Base-by-base conservation (phyloP, 2,888 invertebrate species). In the Drymonia ruficornis region DNA sequence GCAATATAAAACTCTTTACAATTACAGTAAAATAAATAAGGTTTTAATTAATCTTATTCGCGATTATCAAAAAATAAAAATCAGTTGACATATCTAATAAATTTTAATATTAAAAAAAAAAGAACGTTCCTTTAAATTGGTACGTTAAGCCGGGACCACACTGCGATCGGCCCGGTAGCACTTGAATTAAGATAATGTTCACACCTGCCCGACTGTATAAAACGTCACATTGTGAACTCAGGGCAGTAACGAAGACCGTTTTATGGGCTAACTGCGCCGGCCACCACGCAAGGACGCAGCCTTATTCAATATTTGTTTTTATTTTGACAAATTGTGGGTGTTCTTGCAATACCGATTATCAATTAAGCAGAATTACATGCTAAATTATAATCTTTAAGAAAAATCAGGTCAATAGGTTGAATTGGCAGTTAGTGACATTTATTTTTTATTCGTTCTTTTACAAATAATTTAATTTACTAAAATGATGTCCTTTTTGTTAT, bases 161-260 rank as follows among this genome's bases (percentile, higher is more conserved):
- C 70, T 75, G 28, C 79, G 81, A 82, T 84, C 81, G 79, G 75
- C 78, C 83, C 85, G 82, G 88, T 86, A 86, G 89, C 88, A 74
- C 72, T 84, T 85, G 87, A 87, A 90, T 91, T 89, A 89, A 91
- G 91, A 91, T 92, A 90, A 92, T 89, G 84, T 89, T 91, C 87
- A 87, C 92, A 92, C 91, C 91, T 91, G 89, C 83, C 77, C 75
- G 80, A 70, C 69, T 76, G 81, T 83, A 83, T 83, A 84, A 75
- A 85, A 87, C 86, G 90, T 91, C 89, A 84, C 86, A 83, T 80
- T 81, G 81, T 78, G 78, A 78, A 76, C 72, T 74, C 76, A 77
- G 76, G 76, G 85, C 84, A 81, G 80, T 88, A 74, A 85, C 80
- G 74, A 82, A 76, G 76, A 69, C 67, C 79, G 73, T 74, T 89